These are phyloP conservation scores for Dryoscopus gambensis DNA, from an alignment of 2,113 vertebrate genomes.

Conservation along the genomic window DNA sequence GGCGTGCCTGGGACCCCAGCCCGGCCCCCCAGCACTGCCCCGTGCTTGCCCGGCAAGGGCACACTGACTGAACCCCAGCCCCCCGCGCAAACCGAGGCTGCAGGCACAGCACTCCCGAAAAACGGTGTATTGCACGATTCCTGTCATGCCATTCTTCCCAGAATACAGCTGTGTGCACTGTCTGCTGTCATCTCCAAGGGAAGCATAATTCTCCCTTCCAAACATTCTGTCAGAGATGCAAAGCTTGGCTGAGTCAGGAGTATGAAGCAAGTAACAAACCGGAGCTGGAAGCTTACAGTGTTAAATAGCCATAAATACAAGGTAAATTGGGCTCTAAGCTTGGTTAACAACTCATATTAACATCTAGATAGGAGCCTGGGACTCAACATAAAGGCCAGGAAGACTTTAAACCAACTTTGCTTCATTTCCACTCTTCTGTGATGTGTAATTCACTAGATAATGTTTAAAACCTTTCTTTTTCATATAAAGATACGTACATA, in stretches of 20 bases:
- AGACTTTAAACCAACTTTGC: background rate
- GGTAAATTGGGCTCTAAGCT: background rate
- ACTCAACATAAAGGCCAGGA: background rate
- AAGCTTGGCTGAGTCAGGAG: background rate
- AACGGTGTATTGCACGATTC: background rate
- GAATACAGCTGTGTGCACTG: background rate
- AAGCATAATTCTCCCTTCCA: background rate
- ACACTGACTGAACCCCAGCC: background rate
- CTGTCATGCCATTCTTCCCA: background rate
- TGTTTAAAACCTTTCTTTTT: background rate
- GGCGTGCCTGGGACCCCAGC: fast-evolving
- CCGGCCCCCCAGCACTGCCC: background rate
- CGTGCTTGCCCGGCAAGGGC: background rate
- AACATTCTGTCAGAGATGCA: background rate
- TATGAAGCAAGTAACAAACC: background rate
- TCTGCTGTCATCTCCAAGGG: background rate
- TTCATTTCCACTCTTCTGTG: background rate
- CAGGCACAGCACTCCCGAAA: background rate
- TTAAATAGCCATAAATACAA: background rate
- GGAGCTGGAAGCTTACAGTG: background rate
- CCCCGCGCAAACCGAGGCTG: background rate
- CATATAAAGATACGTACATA: background rate
- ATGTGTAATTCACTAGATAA: background rate
- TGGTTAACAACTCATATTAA: background rate
- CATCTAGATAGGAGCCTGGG: background rate